Percentiles rank a stretch among this genome's conserved stretches.
Evolutionary conservation across 2,888 invertebrate species (phyloP).

Genomic region (Nymphalis polychloros): DNA sequence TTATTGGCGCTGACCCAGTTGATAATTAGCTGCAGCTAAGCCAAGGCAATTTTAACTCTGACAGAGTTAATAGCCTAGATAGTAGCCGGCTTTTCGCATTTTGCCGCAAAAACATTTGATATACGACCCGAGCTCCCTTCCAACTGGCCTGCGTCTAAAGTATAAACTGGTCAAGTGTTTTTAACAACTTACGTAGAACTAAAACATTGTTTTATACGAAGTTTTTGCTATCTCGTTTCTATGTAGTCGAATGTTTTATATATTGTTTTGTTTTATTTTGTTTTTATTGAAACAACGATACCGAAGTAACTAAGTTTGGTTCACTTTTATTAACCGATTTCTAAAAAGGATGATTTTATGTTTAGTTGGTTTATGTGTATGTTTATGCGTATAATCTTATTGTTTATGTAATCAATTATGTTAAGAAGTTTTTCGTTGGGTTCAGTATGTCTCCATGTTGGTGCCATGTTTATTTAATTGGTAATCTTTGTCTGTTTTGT

Average conservation of each 20-base stretch:
- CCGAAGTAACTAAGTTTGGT: background rate
- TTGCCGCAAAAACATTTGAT: constrained; percentile 33
- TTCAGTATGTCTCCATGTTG: too few relatives aligned
- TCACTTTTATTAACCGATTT: background rate
- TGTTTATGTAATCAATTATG: too few relatives aligned
- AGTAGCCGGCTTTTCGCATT: constrained; percentile 28
- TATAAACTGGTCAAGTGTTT: constrained; percentile 8
- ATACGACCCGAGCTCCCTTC: constrained; percentile 41
- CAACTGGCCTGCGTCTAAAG: constrained; percentile 37
- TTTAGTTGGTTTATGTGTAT: background rate
- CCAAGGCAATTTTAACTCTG: constrained; percentile 36
- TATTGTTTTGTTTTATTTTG: background rate
- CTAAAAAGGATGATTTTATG: too few relatives aligned
- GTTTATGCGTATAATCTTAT: too few relatives aligned
- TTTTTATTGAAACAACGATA: background rate
- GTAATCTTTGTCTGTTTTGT: too few relatives aligned
- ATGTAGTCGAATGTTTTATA: constrained; percentile 6
- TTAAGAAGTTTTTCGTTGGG: too few relatives aligned
- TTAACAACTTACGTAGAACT: constrained; percentile 8
- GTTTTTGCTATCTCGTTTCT: constrained; percentile 3
- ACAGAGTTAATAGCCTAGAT: constrained; percentile 29
- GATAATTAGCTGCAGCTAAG: constrained; percentile 37
- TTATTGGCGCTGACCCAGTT: constrained; percentile 41
- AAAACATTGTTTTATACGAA: constrained; percentile 9
- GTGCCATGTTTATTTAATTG: too few relatives aligned